Evolutionary conservation across 2,888 invertebrate species (phyloP).

Genomic region (Theretra japonica): DNA sequence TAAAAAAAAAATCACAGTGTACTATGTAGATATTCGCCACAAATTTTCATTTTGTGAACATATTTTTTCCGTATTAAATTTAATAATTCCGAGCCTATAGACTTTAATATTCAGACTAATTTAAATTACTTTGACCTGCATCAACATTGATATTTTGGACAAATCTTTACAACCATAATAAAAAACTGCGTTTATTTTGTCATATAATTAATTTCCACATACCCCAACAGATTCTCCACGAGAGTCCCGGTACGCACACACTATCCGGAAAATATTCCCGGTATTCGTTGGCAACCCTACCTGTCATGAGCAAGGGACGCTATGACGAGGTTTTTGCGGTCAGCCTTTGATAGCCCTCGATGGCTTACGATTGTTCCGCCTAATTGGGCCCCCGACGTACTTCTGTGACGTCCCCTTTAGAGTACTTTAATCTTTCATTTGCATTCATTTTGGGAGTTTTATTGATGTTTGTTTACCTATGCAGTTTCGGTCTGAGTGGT

Average conservation of each 20-base stretch:
- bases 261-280: not conserved
- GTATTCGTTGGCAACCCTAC: slow-evolving; percentile 30
- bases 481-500: too few relatives aligned
- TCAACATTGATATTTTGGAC: too few relatives aligned
- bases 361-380: slow-evolving; percentile 39
- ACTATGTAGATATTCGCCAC: too few relatives aligned
- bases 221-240: not conserved
- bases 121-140: too few relatives aligned
- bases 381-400: slow-evolving; percentile 38
- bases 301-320: slow-evolving; percentile 44
- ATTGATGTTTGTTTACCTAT: too few relatives aligned
- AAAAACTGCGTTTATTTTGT: not conserved
- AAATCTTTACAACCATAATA: too few relatives aligned
- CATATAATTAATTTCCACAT: not conserved
- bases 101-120: too few relatives aligned
- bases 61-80: too few relatives aligned
- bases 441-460: not conserved
- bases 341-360: slow-evolving; percentile 46
- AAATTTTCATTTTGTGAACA: too few relatives aligned
- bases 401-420: not conserved
- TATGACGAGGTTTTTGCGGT: slow-evolving; percentile 35
- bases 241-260: not conserved
- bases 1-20: not conserved
- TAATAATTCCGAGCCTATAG: too few relatives aligned
- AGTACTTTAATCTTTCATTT: slow-evolving; percentile 10